These are phyloP conservation scores for Ametastegia equiseti DNA, from an alignment of 2,888 invertebrate species.

Conservation along the genomic window DNA sequence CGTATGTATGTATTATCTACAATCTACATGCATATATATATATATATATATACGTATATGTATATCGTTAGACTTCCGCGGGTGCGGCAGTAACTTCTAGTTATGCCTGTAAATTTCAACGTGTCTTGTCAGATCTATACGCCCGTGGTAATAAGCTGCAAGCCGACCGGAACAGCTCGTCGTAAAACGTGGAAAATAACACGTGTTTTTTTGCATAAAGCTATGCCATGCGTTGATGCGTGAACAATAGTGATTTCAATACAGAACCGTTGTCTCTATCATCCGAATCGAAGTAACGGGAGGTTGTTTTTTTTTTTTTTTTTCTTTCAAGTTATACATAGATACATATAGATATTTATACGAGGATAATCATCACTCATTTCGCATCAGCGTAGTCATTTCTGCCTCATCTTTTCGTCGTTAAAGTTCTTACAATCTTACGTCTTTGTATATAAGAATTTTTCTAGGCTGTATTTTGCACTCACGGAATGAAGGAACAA, in stretches of 20 bases:
- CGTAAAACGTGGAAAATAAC: slow-evolving; percentile 24
- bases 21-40: no score
- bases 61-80: background rate
- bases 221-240: slow-evolving; percentile 22
- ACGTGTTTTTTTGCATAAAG: background rate
- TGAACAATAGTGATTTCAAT: slow-evolving; percentile 21
- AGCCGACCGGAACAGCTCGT: slow-evolving; percentile 8
- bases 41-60: background rate
- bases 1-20: background rate
- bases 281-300: slow-evolving; percentile 34
- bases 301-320: background rate
- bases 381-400: background rate
- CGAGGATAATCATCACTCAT: background rate
- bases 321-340: no score
- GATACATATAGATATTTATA: background rate
- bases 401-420: background rate
- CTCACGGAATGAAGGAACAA: background rate
- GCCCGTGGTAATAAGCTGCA: slow-evolving; percentile 13
- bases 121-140: background rate
- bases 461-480: no score
- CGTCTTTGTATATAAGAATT: no score
- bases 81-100: background rate
- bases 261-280: background rate
- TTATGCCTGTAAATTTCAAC: slow-evolving; percentile 1
- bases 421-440: background rate